Evolutionary conservation across 2,888 invertebrate species (phyloP).

Genomic region (Netelia melanura): DNA sequence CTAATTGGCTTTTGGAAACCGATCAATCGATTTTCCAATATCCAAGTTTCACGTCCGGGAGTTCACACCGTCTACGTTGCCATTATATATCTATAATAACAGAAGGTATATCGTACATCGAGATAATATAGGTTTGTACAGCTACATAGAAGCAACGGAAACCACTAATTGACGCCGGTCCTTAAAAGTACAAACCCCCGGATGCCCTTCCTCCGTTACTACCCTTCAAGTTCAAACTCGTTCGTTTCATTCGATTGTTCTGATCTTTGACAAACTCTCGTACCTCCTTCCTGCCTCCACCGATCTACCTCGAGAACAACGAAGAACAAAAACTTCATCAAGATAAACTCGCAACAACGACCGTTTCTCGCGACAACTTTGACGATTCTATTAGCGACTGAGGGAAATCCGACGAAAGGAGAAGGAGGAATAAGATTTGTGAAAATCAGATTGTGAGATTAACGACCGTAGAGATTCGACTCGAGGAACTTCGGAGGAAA

Average conservation of each 20-base stretch:
- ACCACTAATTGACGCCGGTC: conserved; percentile 32
- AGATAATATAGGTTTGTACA: neutral
- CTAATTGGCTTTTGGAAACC: conserved; percentile 57
- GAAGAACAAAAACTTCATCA: neutral
- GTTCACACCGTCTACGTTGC: neutral
- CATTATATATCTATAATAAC: conserved; percentile 5
- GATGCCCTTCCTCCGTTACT: conserved; percentile 11
- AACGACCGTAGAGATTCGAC: neutral
- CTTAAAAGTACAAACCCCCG: conserved; percentile 11
- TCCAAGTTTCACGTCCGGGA: conserved; percentile 25
- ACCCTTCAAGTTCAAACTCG: neutral
- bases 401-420: neutral
- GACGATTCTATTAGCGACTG: neutral
- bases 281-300: neutral
- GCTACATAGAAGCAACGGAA: conserved; percentile 1
- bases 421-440: neutral
- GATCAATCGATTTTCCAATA: conserved; percentile 46
- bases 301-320: neutral
- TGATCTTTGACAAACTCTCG: conserved; percentile 22
- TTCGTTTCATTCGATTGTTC: conserved; percentile 24
- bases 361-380: neutral
- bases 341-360: conserved; percentile 1
- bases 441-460: conserved; percentile 15
- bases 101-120: neutral
- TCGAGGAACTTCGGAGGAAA: neutral